Evolutionary conservation across 2,888 invertebrate species (phyloP).

Genomic region (Yponomeuta cagnagella): DNA sequence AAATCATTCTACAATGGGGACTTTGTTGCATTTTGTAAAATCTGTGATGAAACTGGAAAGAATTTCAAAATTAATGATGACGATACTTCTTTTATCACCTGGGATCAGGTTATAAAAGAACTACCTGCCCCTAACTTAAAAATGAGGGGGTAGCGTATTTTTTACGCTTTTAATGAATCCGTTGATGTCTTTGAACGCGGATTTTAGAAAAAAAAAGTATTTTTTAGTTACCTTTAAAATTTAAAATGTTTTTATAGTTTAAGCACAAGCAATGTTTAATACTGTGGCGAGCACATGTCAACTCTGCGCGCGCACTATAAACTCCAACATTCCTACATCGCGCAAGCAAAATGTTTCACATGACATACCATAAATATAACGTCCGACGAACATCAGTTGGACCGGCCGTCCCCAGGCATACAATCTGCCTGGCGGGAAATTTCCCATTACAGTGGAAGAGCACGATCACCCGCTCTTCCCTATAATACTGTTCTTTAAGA

Average conservation of each 20-base stretch:
- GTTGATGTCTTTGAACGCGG: conserved; percentile 20
- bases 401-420: no score
- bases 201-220: conserved; percentile 7
- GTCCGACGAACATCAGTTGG: no score
- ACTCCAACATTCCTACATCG: no score
- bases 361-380: no score
- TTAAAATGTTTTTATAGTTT: background rate
- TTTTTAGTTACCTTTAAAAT: background rate
- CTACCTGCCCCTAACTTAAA: conserved; percentile 20
- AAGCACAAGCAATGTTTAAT: background rate
- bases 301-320: no score
- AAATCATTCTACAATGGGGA: conserved; percentile 19
- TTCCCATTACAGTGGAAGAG: no score
- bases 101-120: conserved; percentile 21
- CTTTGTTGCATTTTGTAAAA: background rate
- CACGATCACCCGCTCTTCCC: no score
- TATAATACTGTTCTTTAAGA: background rate
- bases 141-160: conserved; percentile 21
- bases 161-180: conserved; percentile 19
- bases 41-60: conserved; percentile 19
- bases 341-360: no score
- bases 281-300: background rate
- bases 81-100: conserved; percentile 21
- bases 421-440: no score
- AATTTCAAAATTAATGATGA: conserved; percentile 22